Conservation (phyloP, 1,140 invertebrate species). For the Galleria mellonella region DNA sequence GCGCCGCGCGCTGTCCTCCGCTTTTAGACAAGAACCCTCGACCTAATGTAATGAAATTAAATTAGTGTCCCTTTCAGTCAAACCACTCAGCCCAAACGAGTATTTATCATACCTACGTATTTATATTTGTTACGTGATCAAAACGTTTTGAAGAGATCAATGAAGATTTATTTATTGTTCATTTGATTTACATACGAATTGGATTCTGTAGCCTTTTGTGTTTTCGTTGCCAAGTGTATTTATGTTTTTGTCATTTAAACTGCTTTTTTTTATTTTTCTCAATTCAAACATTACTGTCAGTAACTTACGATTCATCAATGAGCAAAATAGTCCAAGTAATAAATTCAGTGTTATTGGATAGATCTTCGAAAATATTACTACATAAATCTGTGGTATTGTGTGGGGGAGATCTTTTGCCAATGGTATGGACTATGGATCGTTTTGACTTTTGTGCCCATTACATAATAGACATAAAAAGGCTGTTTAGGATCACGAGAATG, state of each 20-base stretch:
- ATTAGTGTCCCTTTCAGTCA: constrained; percentile 33
- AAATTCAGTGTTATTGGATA: constrained; percentile 16
- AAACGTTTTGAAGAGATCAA: too few species aligned
- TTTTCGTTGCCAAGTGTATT: too few species aligned
- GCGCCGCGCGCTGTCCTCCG: neutral
- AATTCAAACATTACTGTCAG: too few species aligned
- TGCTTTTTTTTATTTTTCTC: too few species aligned
- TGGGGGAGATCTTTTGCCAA: neutral
- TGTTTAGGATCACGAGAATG: constrained; percentile 39
- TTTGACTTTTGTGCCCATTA: constrained; percentile 29
- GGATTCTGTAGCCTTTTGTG: too few species aligned
- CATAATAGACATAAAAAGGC: constrained; percentile 41
- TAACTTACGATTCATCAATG: too few species aligned
- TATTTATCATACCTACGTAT: too few species aligned
- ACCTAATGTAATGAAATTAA: constrained; percentile 47
- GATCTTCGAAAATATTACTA: constrained; percentile 26
- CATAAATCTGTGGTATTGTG: constrained; percentile 30
- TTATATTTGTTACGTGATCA: too few species aligned
- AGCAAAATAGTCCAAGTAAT: neutral
- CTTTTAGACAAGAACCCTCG: constrained; percentile 27
- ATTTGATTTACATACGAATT: too few species aligned
- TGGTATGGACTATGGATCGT: constrained; percentile 21
- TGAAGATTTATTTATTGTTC: too few species aligned
- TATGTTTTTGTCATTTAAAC: too few species aligned
- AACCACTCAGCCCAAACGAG: constrained; percentile 4